These are phyloP conservation scores for Acrocyrtus sp. DNA, from an alignment of 2,888 invertebrate species.

Conservation along the genomic window DNA sequence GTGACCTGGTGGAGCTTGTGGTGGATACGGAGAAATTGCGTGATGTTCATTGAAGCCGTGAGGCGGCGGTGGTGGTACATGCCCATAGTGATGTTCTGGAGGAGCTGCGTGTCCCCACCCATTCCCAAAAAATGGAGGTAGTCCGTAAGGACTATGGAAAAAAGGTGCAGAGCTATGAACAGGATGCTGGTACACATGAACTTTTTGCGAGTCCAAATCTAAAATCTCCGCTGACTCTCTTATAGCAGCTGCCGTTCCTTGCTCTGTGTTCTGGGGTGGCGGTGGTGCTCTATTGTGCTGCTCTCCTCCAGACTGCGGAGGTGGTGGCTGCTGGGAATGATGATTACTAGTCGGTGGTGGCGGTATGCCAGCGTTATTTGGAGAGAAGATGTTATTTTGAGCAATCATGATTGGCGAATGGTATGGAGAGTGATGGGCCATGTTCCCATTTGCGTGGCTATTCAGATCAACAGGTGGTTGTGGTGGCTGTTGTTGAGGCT, in stretches of 20 bases:
- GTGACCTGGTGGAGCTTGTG: slow-evolving; percentile 35
- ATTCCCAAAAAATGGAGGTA: slow-evolving; percentile 55
- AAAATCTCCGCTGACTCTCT: slow-evolving; percentile 80
- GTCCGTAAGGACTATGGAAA: slow-evolving; percentile 61
- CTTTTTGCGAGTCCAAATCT: slow-evolving; percentile 89
- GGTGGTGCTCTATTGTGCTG: slow-evolving; percentile 58
- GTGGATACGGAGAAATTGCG: slow-evolving; percentile 37
- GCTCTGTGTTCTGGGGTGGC: slow-evolving; percentile 63
- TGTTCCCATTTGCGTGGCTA: slow-evolving; percentile 56
- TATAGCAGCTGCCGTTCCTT: slow-evolving; percentile 54
- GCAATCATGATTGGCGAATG: slow-evolving; percentile 52
- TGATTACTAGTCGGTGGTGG: slow-evolving; percentile 66
- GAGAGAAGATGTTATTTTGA: slow-evolving; percentile 51
- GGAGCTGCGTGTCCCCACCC: slow-evolving; percentile 55
- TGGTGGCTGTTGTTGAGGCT: slow-evolving; percentile 38
- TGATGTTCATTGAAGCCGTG: slow-evolving; percentile 36
- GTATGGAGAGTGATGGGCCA: slow-evolving; percentile 47
- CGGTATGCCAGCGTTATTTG: slow-evolving; percentile 28
- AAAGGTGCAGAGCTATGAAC: slow-evolving; percentile 46
- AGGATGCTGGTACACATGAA: slow-evolving; percentile 73
- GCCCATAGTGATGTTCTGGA: slow-evolving; percentile 41
- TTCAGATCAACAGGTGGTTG: slow-evolving; percentile 70
- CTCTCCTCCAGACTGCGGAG: slow-evolving; percentile 21
- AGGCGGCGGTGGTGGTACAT: slow-evolving; percentile 46
- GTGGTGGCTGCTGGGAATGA: slow-evolving; percentile 65